Conservation (phyloP, 2,888 invertebrate species). For the Tillus elongatus region DNA sequence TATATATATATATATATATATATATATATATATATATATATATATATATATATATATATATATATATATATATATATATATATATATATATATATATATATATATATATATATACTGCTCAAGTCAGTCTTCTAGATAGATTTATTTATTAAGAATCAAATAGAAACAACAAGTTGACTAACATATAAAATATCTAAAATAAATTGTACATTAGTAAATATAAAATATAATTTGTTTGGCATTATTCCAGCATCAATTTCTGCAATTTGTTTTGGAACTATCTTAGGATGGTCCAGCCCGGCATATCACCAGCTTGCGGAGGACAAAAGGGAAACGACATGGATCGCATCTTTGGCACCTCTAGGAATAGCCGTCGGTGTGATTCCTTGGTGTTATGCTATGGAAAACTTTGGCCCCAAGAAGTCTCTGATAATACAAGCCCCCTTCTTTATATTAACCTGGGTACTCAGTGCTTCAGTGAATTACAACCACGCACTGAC, state of each 20-base stretch:
- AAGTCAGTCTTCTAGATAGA: neutral
- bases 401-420: conserved; percentile 26
- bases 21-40: conserved; percentile 7
- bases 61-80: neutral
- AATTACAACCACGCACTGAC: conserved; percentile 1
- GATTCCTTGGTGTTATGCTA: conserved; percentile 21
- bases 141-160: too few relatives aligned
- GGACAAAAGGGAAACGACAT: too few relatives aligned
- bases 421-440: conserved; percentile 23
- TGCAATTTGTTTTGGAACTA: too few relatives aligned
- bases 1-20: conserved; percentile 7
- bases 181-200: too few relatives aligned
- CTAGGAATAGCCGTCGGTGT: conserved; percentile 25
- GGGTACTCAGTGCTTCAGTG: conserved; percentile 16
- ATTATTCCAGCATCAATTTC: too few relatives aligned
- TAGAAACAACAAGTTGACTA: too few relatives aligned
- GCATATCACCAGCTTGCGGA: too few relatives aligned
- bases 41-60: conserved; percentile 7
- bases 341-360: conserved; percentile 23
- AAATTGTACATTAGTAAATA: too few relatives aligned
- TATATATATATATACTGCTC: too few relatives aligned
- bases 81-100: neutral
- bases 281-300: too few relatives aligned
- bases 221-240: too few relatives aligned
- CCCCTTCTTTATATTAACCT: conserved; percentile 21